A percentile compares a stretch with the other conserved stretches of the same genome.
Conservation (phyloP, 2,113 vertebrate species). For the Calyptomena viridis region DNA sequence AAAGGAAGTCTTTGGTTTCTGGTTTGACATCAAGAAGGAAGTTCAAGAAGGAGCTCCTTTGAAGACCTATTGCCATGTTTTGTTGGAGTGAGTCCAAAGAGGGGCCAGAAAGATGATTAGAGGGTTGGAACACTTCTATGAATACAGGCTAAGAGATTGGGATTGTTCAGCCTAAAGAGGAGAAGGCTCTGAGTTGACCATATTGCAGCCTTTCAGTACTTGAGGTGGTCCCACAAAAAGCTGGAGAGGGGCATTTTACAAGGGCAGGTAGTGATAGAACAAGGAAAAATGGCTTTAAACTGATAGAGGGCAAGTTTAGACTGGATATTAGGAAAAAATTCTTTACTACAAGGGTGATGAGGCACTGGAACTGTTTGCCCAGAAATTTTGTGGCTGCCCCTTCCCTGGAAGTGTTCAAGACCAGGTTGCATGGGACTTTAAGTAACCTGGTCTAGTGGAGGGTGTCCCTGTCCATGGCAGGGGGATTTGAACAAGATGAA, state of each 20-base stretch:
- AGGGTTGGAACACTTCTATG: neutral
- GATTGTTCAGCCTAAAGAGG: neutral
- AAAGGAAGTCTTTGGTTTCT: neutral
- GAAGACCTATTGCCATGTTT: neutral
- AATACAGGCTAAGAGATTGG: neutral
- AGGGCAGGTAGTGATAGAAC: rapidly evolving
- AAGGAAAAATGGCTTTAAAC: neutral
- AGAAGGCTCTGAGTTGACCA: neutral
- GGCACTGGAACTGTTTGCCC: neutral
- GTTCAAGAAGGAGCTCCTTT: neutral
- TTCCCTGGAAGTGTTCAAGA: neutral
- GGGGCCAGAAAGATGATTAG: neutral
- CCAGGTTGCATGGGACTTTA: neutral
- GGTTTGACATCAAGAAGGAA: neutral
- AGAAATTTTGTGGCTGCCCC: neutral
- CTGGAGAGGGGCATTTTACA: neutral
- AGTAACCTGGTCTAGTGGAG: neutral
- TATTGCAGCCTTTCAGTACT: neutral
- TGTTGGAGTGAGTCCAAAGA: neutral
- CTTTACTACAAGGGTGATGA: neutral
- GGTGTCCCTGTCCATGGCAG: too few relatives aligned
- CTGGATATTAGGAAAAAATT: neutral
- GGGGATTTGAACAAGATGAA: too few relatives aligned
- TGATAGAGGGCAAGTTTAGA: neutral
- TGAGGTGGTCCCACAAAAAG: neutral